phyloP scores from a whole-genome alignment of 2,888 invertebrate genomes.

The Campoletis raptor region DNA sequence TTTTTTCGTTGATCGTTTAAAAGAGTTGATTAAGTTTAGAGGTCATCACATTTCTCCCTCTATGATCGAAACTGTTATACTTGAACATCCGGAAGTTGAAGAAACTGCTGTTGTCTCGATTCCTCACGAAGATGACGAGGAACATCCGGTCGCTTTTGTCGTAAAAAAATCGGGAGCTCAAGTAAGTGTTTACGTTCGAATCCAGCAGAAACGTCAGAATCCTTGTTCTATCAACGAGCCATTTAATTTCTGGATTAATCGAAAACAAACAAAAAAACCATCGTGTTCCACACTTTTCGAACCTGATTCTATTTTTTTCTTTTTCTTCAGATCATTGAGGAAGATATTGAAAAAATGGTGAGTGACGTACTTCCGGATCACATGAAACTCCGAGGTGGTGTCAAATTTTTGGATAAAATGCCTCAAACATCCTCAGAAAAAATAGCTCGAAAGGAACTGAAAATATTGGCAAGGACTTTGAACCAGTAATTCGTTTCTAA shows the following conservation, averaged over 20 bases:
- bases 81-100: constrained; percentile 75
- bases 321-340: constrained; percentile 75
- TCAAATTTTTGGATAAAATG: constrained; percentile 76
- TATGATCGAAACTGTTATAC: constrained; percentile 78
- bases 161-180: constrained; percentile 65
- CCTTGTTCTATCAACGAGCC: too few species aligned
- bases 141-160: constrained; percentile 80
- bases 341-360: constrained; percentile 76
- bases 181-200: constrained; percentile 65
- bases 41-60: constrained; percentile 79
- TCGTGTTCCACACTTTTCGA: too few species aligned
- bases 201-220: neutral
- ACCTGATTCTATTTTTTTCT: too few species aligned
- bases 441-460: constrained; percentile 73
- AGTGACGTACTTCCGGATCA: constrained; percentile 72
- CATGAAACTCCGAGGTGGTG: constrained; percentile 77
- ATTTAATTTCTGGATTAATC: too few species aligned
- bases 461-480: constrained; percentile 76
- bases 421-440: constrained; percentile 76
- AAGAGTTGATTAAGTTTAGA: constrained; percentile 80
- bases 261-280: too few species aligned
- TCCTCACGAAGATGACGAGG: constrained; percentile 75
- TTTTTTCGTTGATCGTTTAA: constrained; percentile 79
- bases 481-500: constrained; percentile 39
- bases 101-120: constrained; percentile 79